Percentiles rank a stretch among this genome's conserved stretches.
These are phyloP conservation scores for Nerophis lumbriciformis DNA, from an alignment of 2,113 vertebrate species.

Conservation along the genomic window DNA sequence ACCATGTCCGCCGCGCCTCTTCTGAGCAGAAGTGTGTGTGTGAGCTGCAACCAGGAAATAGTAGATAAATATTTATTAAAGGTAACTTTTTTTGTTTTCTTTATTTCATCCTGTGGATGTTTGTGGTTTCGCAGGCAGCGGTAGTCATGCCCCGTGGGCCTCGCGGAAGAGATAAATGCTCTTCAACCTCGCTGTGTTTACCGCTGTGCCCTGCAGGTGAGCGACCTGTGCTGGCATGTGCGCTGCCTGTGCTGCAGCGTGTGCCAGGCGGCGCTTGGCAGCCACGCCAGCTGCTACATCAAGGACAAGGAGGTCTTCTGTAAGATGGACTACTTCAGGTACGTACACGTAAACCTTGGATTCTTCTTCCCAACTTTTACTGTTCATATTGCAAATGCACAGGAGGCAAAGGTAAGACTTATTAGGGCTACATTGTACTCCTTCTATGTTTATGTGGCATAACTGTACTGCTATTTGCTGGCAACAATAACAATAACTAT, in stretches of 20 bases:
- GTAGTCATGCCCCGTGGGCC: not conserved
- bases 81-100: conserved; percentile 63
- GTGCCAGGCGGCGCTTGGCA: conserved; percentile 89
- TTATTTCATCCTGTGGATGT: not conserved
- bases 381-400: no score
- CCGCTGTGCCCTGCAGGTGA: conserved; percentile 76
- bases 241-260: conserved; percentile 96
- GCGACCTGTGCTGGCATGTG: conserved; percentile 97
- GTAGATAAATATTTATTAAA: conserved; percentile 96
- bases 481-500: no score
- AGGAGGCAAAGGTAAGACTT: no score
- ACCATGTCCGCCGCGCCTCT: conserved; percentile 82
- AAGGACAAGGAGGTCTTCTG: conserved; percentile 98
- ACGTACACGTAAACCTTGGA: conserved; percentile 23
- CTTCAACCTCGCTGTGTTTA: not conserved
- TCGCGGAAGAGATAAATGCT: not conserved
- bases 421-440: no score
- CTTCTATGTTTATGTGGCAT: no score
- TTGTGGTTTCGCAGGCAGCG: not conserved
- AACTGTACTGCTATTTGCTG: no score
- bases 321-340: conserved; percentile 99
- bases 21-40: conserved; percentile 79
- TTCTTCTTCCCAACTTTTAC: no score
- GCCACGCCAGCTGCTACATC: conserved; percentile 95
- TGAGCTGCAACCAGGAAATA: conserved; percentile 87